Conservation (phyloP, 2,797 vertebrate genomes). For the Mico argentatus region DNA sequence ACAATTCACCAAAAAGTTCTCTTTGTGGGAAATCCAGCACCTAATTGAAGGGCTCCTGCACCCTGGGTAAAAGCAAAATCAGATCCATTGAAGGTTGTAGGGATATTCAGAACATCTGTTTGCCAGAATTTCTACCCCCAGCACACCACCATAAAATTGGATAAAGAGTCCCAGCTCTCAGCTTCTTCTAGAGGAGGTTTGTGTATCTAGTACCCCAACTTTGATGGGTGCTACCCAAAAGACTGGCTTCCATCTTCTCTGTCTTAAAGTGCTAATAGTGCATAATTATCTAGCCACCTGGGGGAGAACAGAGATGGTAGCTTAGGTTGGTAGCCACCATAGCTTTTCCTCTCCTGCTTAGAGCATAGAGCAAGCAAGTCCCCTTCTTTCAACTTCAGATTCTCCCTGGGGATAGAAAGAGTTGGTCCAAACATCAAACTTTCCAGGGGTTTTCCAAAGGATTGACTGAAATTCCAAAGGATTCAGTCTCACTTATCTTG, state of each 20-base stretch:
- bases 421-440: neutral
- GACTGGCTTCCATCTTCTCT: neutral
- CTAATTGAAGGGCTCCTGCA: neutral
- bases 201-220: neutral
- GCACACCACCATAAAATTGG: neutral
- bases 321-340: neutral
- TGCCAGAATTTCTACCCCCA: neutral
- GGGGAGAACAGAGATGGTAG: neutral
- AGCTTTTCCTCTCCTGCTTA: neutral
- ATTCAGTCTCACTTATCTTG: neutral
- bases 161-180: neutral
- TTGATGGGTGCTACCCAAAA: neutral
- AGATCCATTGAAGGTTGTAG: neutral
- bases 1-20: neutral
- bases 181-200: neutral
- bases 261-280: neutral
- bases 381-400: neutral
- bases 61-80: neutral
- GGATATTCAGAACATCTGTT: neutral
- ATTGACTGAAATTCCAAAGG: no score
- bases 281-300: neutral
- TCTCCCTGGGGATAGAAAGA: neutral
- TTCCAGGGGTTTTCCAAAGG: neutral
- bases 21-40: neutral
- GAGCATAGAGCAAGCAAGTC: neutral